Base-by-base conservation (phyloP, 2,888 invertebrate species). In the Galeruca laticollis region DNA sequence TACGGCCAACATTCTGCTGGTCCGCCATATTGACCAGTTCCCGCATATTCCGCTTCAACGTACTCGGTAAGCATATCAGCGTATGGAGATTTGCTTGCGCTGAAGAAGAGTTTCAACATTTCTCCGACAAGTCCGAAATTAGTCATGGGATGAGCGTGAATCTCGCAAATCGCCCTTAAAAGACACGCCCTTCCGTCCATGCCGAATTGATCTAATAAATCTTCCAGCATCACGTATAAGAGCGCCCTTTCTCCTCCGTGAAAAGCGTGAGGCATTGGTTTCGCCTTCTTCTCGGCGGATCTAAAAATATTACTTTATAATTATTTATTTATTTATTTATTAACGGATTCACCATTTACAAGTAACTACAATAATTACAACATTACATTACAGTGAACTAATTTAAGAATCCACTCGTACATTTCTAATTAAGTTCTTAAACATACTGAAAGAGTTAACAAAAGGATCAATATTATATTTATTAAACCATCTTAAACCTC, bases 1-100 rank as follows among this genome's bases (percentile, higher is more conserved):
- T 95, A 95, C 0, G 93, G 93, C 91, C 94, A 94, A 83, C 95
- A 95, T 84, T 95, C 95, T 6, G 93, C 93, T 0, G 90, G 88
- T 35, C 85, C 83, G 13, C 86, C 86, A 62, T 82, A 78, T 2
- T 89, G 89, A 0, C 90, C 89, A 79, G 90, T 90, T 0, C 95
- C 95, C 8, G 92, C 90, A 69, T 90, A 89, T 84, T 95, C 94
- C 0, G 95, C 95, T 65, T 91, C 89, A 0, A 95, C 93, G 79
- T 95, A 95, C 78, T 95, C 95, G 2, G 88, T 84, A 64, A 95
- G 84, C 10, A 93, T 86, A 62, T 89, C 87, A 0, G 94, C 89
- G 81, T 92, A 94, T 0, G 94, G 94, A 0, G 95, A 95, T 84
- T 92, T 93, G 77, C 92, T 94, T 0, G 94, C 94, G 62, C 95